Base-by-base conservation (phyloP, 2,797 vertebrate genomes). In the Passerculus sandwichensis region DNA sequence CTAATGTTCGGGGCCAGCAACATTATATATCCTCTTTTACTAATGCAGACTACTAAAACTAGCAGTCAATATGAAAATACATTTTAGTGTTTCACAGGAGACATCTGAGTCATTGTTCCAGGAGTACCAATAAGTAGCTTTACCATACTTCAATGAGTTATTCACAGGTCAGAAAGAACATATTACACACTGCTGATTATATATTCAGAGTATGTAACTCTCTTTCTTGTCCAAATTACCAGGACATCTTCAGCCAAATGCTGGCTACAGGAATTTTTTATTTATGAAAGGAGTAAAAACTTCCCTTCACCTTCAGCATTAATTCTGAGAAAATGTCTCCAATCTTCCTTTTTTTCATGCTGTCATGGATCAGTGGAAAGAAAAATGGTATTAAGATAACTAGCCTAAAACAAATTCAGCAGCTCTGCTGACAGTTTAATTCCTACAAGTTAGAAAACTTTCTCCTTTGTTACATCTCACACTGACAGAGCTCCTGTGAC, bases 221-320 rank as follows among this genome's bases (percentile, higher is more conserved):
- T 53, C 15, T 80, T 74, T 66, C 40, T 32, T 81, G 54, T 61
- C 47, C 57, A 53, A 2, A 3, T 38, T 48, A 74, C 50, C 70
- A 77, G 56, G 20, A 89, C 15, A 67, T 14, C 16, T 88, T 77
- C 44, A 77, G 59, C 57, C 65, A 89, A 91, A 85, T 44, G 14
- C 57, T 80, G 30, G 44, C 47, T 65, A 34, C 22, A 44, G 38
- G 22, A 0, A 54, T 65, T 85, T 91, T 92, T 90, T 87, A 79
- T 82, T 91, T 80, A 40, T 65, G 77, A 94, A 88, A 85, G 18
- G n/a, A 94, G 38, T 40, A 65, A 85, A 93, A 92, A 44, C 13
- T 70, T 79, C 45, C 53, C 40, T 83, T 86, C 32, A 69, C 71
- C 42, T 82, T 82, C 42, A 85, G 34, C 83, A 87, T 59, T 82